Conservation (phyloP, 2,888 invertebrate species). For the Tetropium fuscum region DNA sequence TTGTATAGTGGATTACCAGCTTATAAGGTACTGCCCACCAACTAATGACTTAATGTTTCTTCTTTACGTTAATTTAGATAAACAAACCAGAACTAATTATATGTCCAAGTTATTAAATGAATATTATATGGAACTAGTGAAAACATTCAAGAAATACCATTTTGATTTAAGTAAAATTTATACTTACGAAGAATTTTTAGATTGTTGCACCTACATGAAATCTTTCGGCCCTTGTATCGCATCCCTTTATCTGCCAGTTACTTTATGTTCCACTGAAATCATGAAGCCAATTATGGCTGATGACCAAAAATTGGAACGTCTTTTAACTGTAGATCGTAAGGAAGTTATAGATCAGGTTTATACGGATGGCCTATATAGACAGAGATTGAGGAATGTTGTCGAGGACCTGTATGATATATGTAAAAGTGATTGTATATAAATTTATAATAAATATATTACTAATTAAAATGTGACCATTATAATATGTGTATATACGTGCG, state of each 20-base stretch:
- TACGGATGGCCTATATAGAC: not conserved
- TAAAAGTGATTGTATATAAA: not conserved
- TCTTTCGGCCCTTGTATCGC: constrained; percentile 35
- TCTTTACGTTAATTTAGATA: constrained; percentile 44
- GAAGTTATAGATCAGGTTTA: constrained; percentile 17
- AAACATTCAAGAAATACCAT: constrained; percentile 38
- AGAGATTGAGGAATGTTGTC: constrained; percentile 10
- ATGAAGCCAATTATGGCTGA: constrained; percentile 12
- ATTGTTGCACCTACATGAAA: constrained; percentile 46
- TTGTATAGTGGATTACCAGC: constrained; percentile 58
- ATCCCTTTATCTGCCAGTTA: constrained; percentile 4
- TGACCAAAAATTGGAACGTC: not conserved
- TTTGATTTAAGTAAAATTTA: constrained; percentile 41
- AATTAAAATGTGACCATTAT: not conserved
- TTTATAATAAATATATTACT: not conserved
- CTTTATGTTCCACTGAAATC: not conserved
- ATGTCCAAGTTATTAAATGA: constrained; percentile 38
- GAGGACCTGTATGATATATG: constrained; percentile 27
- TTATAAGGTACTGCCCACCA: constrained; percentile 70
- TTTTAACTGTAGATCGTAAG: constrained; percentile 9
- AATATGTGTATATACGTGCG: too few relatives aligned
- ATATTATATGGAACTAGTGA: constrained; percentile 45
- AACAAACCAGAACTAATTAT: constrained; percentile 39
- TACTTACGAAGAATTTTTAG: constrained; percentile 45
- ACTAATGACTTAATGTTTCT: constrained; percentile 71